phyloP scores from a whole-genome alignment of 2,888 invertebrate species.

The Caenorhabditis drosophilae region DNA sequence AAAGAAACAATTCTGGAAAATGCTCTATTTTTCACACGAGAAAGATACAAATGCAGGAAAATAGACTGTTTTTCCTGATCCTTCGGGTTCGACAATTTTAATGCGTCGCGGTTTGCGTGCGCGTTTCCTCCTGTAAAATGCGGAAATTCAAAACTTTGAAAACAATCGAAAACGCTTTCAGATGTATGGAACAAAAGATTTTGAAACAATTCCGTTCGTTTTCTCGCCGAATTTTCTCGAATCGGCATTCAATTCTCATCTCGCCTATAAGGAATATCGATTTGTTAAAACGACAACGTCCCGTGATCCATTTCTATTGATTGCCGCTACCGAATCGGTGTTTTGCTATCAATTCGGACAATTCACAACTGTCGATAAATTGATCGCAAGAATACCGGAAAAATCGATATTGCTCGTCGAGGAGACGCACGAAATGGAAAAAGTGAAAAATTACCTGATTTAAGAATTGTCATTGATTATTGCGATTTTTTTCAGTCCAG shows the following conservation, averaged over 20 bases:
- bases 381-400: conserved; percentile 40
- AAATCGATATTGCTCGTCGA: conserved; percentile 50
- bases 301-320: neutral
- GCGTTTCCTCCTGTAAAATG: too few relatives aligned
- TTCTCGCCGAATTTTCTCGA: neutral
- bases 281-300: conserved; percentile 1
- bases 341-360: neutral
- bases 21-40: too few relatives aligned
- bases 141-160: too few relatives aligned
- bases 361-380: neutral
- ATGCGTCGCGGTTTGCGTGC: too few relatives aligned
- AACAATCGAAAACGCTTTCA: neutral
- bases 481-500: neutral
- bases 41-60: too few relatives aligned
- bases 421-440: conserved; percentile 11
- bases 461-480: conserved; percentile 1
- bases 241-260: neutral
- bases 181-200: neutral
- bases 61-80: too few relatives aligned
- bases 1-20: too few relatives aligned
- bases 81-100: too few relatives aligned
- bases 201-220: neutral
- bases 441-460: too few relatives aligned
- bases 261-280: conserved; percentile 27
- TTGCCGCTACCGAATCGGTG: neutral